Percentiles rank a stretch among this genome's conserved stretches.
These are phyloP conservation scores for Balaeniceps rex DNA, from an alignment of 2,113 vertebrate genomes.

Conservation along the genomic window DNA sequence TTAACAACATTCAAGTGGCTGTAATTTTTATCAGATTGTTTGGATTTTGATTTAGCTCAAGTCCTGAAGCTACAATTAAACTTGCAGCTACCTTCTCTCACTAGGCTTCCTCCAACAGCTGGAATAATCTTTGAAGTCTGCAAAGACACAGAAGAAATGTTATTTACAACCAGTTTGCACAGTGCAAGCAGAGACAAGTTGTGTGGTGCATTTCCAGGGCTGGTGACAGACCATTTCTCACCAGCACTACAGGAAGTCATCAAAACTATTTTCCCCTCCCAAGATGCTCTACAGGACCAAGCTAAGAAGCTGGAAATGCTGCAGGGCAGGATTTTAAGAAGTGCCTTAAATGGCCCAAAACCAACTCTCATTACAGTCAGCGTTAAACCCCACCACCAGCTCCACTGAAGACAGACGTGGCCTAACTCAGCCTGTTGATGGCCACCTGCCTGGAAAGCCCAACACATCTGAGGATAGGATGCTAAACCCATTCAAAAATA, in stretches of 20 bases:
- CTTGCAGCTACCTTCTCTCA: constrained; percentile 36
- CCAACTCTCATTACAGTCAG: background rate
- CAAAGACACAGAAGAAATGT: constrained; percentile 1
- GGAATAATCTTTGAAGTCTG: constrained; percentile 42
- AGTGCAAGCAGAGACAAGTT: constrained; percentile 25
- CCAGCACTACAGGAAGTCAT: constrained; percentile 2
- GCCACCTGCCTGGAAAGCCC: background rate
- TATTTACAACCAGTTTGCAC: background rate
- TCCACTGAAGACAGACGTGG: background rate
- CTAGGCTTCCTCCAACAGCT: constrained; percentile 30
- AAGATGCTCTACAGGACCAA: background rate
- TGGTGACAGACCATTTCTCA: constrained; percentile 41
- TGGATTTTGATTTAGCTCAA: constrained; percentile 49
- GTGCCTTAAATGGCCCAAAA: background rate
- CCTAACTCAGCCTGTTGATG: background rate
- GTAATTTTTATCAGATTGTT: constrained; percentile 40
- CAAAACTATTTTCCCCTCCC: background rate
- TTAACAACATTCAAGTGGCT: background rate
- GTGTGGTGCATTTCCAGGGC: background rate
- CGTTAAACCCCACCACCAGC: background rate
- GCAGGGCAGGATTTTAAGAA: background rate
- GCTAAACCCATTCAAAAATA: background rate
- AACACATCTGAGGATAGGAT: background rate
- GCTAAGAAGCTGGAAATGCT: background rate
- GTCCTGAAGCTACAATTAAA: constrained; percentile 62